phyloP scores from a whole-genome alignment of 2,113 vertebrate genomes.

The Sterna hirundo region DNA sequence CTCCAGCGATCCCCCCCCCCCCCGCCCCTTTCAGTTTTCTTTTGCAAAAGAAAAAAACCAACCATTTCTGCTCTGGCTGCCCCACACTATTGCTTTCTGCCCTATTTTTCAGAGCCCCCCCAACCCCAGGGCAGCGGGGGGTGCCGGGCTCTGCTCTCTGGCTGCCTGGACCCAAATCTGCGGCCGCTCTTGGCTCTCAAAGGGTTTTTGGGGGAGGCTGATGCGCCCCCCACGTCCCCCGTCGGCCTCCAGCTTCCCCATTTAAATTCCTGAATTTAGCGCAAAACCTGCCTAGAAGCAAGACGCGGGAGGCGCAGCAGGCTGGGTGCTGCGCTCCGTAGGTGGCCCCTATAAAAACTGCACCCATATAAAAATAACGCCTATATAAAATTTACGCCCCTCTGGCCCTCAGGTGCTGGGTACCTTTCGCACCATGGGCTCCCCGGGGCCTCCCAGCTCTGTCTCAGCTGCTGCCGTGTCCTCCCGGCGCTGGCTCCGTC shows the following conservation, averaged over 20 bases:
- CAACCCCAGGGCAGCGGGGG: background rate
- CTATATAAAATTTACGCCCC: background rate
- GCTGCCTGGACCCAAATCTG: background rate
- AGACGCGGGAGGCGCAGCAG: background rate
- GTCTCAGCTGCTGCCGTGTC: background rate
- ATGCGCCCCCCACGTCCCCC: background rate
- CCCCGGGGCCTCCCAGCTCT: background rate
- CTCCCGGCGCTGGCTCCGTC: accelerated
- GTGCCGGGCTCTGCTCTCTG: background rate
- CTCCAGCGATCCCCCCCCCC: background rate
- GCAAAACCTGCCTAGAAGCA: background rate
- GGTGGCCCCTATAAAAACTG: background rate
- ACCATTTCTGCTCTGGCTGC: background rate
- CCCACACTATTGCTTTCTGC: background rate
- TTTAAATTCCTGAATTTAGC: background rate
- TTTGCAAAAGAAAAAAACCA: background rate
- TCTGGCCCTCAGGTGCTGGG: background rate
- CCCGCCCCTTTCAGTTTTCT: background rate
- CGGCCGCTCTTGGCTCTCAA: accelerated
- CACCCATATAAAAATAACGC: background rate
- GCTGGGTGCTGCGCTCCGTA: accelerated
- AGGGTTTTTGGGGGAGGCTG: background rate
- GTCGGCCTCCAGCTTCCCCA: background rate
- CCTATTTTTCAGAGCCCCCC: background rate
- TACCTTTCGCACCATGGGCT: background rate